These are phyloP conservation scores for Scartelaos histophorus DNA, from an alignment of 2,113 vertebrate genomes.

Conservation along the genomic window DNA sequence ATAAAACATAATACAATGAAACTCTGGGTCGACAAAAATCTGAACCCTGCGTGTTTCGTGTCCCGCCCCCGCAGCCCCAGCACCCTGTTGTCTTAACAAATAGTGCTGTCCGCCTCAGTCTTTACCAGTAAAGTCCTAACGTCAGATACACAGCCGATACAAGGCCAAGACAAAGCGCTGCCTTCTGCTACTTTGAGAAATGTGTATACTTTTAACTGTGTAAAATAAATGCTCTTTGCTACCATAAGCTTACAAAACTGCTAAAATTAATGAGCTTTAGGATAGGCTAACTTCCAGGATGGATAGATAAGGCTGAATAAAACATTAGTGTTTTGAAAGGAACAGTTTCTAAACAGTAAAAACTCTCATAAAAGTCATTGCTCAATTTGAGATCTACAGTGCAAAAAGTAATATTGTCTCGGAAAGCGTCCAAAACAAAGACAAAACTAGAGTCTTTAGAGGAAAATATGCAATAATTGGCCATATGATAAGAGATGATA, in stretches of 20 bases:
- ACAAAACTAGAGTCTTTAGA: slow-evolving; percentile 20
- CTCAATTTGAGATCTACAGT: not conserved
- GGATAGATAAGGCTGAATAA: not conserved
- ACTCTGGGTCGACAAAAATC: slow-evolving; percentile 20
- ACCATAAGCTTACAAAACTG: not conserved
- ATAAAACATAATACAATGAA: slow-evolving; percentile 40
- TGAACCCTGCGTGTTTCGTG: not conserved
- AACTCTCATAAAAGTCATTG: slow-evolving; percentile 9
- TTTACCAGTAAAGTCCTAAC: slow-evolving; percentile 10
- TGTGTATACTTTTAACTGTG: slow-evolving; percentile 8
- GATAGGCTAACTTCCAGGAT: slow-evolving; percentile 7
- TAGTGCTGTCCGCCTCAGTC: slow-evolving; percentile 2
- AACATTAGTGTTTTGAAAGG: not conserved
- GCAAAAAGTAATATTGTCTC: not conserved
- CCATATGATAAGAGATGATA: slow-evolving; percentile 56
- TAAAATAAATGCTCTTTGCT: slow-evolving; percentile 10
- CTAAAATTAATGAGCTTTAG: slow-evolving; percentile 16
- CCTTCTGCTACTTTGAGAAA: slow-evolving; percentile 3
- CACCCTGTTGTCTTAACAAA: slow-evolving; percentile 22
- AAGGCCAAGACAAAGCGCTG: not conserved
- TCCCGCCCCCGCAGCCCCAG: not conserved
- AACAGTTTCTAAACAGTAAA: slow-evolving; percentile 10
- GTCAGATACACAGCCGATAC: not conserved
- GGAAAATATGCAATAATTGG: slow-evolving; percentile 19
- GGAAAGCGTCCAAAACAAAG: not conserved